Conservation (phyloP, 2,888 invertebrate species). For the Tipula vernalis region DNA sequence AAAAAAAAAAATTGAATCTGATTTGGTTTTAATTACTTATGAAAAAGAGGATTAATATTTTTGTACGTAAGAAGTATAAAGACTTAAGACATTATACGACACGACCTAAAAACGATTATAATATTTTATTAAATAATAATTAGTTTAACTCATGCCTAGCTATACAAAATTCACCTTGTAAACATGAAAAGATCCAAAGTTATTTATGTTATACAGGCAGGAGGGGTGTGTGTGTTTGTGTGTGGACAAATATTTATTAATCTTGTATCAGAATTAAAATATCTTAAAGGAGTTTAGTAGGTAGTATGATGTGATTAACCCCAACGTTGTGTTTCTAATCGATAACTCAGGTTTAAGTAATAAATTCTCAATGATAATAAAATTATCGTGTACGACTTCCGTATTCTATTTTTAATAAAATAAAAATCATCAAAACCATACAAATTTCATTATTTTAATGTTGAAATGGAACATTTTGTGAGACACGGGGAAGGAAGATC, state of each 20-base stretch:
- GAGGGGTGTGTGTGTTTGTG: no score
- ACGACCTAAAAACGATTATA: neutral
- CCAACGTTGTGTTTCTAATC: no score
- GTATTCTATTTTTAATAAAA: neutral
- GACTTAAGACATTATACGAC: neutral
- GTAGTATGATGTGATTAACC: no score
- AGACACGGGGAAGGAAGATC: neutral
- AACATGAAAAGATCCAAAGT: no score
- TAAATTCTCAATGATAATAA: no score
- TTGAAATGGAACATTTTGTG: neutral
- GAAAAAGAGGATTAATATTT: neutral
- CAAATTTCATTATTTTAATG: neutral
- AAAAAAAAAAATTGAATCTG: neutral
- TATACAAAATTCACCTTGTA: neutral
- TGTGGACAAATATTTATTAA: no score
- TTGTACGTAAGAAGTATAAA: neutral
- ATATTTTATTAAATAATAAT: neutral
- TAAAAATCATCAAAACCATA: neutral
- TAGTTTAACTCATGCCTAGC: neutral
- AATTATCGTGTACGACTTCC: neutral
- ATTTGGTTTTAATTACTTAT: constrained; percentile 4
- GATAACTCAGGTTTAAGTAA: no score
- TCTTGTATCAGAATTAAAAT: no score
- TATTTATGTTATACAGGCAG: no score
- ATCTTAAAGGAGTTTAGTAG: no score